Conservation (phyloP, 2,797 vertebrate genomes). For the Erethizon dorsatum region DNA sequence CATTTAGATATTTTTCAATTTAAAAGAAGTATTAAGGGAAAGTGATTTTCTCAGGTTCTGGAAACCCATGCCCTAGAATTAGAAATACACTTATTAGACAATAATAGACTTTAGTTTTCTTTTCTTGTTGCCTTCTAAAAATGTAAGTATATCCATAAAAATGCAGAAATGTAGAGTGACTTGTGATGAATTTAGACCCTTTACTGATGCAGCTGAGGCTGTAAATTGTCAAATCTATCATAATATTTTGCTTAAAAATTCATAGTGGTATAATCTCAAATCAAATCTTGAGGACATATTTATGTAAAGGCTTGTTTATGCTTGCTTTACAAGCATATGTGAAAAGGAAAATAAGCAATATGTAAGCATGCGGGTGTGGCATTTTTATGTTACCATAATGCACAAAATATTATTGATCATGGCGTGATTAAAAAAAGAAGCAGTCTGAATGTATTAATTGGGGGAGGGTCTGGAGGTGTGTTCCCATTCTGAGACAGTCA, state of each 20-base stretch:
- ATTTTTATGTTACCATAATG: neutral
- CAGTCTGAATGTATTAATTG: rapidly evolving
- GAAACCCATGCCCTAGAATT: neutral
- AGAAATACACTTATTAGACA: neutral
- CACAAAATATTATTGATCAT: neutral
- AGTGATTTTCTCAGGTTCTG: neutral
- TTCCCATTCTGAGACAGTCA: neutral
- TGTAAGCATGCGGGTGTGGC: neutral
- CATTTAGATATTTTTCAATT: neutral
- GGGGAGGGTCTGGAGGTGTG: rapidly evolving
- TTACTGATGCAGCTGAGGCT: no score
- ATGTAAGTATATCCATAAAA: neutral
- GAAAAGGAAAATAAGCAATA: neutral
- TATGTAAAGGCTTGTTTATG: neutral
- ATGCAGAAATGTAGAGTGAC: no score
- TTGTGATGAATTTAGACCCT: neutral
- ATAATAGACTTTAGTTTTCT: neutral
- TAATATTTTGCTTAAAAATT: neutral
- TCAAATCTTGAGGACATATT: neutral
- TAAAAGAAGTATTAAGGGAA: neutral
- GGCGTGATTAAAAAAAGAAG: neutral
- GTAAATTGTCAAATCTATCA: neutral
- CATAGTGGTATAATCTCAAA: neutral
- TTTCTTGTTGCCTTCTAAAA: neutral
- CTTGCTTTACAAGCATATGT: neutral